Evolutionary conservation across 1,140 invertebrate species (phyloP).

Genomic region (Doryteuthis pealeii): DNA sequence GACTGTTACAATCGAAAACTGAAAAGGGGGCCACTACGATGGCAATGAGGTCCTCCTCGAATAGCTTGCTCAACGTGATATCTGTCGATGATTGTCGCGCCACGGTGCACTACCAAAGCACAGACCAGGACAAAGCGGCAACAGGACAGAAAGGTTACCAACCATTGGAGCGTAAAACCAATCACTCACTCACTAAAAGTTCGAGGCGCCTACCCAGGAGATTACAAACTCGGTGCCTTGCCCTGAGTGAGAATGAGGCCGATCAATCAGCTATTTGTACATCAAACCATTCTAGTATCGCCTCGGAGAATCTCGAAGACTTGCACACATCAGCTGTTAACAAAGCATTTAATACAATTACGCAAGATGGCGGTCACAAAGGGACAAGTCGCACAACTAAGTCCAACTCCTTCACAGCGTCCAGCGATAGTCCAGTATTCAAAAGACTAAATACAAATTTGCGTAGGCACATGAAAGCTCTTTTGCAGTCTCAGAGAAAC

Average conservation of each 20-base stretch:
- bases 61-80: conserved; percentile 42
- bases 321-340: not conserved
- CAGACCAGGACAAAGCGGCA: not conserved
- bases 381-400: conserved; percentile 5
- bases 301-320: not conserved
- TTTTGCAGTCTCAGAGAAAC: not conserved
- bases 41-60: conserved; percentile 27
- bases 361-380: not conserved
- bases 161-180: not conserved
- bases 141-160: not conserved
- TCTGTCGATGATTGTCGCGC: conserved; percentile 42
- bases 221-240: not conserved
- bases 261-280: not conserved
- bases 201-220: not conserved
- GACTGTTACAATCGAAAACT: not conserved
- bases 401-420: not conserved
- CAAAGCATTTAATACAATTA: not conserved
- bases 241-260: not conserved
- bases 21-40: not conserved
- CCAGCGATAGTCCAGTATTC: conserved; percentile 7
- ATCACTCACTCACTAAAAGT: not conserved
- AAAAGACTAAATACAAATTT: conserved; percentile 12
- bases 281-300: not conserved
- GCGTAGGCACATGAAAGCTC: not conserved
- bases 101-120: not conserved